A percentile compares a stretch with the other conserved stretches of the same genome.
These are phyloP conservation scores for Pollenia amentaria DNA, from an alignment of 2,888 invertebrate genomes.

Conservation along the genomic window DNA sequence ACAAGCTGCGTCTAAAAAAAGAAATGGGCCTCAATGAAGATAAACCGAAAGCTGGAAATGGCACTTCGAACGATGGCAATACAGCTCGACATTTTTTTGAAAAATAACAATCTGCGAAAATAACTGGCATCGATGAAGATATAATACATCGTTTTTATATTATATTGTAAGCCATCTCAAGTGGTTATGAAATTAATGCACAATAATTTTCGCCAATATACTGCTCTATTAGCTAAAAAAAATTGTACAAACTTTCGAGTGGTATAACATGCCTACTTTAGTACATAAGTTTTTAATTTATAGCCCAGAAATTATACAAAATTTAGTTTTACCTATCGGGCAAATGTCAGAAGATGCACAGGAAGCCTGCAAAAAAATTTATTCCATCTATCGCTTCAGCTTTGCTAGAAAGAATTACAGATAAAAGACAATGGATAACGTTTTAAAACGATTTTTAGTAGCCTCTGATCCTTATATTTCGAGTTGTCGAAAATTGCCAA, in stretches of 20 bases:
- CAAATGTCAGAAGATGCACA: no score
- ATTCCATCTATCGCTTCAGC: no score
- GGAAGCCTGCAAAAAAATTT: no score
- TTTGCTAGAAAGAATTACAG: no score
- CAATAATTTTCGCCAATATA: slow-evolving; percentile 42
- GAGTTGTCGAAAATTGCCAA: slow-evolving; percentile 6
- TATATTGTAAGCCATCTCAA: slow-evolving; percentile 40
- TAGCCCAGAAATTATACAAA: no score
- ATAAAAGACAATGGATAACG: no score
- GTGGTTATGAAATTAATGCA: slow-evolving; percentile 40
- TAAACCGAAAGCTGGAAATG: slow-evolving; percentile 39
- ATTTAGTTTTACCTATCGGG: no score
- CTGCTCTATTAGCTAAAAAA: slow-evolving; percentile 24
- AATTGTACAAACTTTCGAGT: no score
- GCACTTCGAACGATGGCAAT: slow-evolving; percentile 33
- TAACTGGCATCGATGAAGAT: slow-evolving; percentile 44
- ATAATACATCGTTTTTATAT: slow-evolving; percentile 55
- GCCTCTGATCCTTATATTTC: slow-evolving; percentile 1
- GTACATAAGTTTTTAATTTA: no score
- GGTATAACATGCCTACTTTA: no score
- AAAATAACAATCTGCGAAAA: slow-evolving; percentile 43
- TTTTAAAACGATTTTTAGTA: neutral
- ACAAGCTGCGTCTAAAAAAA: no score
- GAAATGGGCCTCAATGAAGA: slow-evolving; percentile 25
- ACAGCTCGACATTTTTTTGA: slow-evolving; percentile 15